Evolutionary conservation across 1,140 invertebrate species (phyloP), one percentile per base, ranked within the genome.

Genomic region (Schlechtendalia chinensis): DNA sequence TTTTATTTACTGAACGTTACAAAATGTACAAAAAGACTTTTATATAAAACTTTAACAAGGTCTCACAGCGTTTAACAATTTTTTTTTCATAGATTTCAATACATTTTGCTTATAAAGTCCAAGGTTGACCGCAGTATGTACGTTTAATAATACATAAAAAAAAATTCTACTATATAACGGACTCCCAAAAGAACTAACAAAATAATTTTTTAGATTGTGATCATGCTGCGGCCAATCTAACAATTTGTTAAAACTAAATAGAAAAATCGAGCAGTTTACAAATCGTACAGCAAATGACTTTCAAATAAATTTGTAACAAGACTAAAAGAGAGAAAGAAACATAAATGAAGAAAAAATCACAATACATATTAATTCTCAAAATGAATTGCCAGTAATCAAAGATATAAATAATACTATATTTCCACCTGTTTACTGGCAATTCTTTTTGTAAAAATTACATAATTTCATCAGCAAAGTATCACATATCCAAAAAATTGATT

Each of bases 11-110:
- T 79, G 75, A 79, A 79, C 56, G 75, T 79, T 79, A 79, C 75
- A 79, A 79, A 79, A 79, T 79, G 58, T 79, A 79, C 58, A 79
- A 79, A 79, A 79, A 63, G 75, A 79, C 58, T 79, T 79, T 79
- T 47, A 79, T 79, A 79, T 63, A 79, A 79, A 79, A 79, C 75
- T 79, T 79, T 79, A 79, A 79, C 75, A 79, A 79, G 75, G 39
- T 79, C 75, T 79, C 58, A 27, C 58, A 63, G 75, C 58, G 58
- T 79, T 79, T 63, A 79, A 79, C 75, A 79, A 79, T 79, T 61
- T 79, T 79, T 79, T 79, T 79, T 16, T 63, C 39, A 2, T 79
- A 45, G 56, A 61, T 63, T 59, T 61, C 58, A 79, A 79, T 79
- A 79, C 56, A 79, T 79, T 79, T 79, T 79, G 53, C 56, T 77